Evolutionary conservation across 2,113 vertebrate species (phyloP), one percentile per base, ranked within the genome.

Genomic region (Motacilla alba): DNA sequence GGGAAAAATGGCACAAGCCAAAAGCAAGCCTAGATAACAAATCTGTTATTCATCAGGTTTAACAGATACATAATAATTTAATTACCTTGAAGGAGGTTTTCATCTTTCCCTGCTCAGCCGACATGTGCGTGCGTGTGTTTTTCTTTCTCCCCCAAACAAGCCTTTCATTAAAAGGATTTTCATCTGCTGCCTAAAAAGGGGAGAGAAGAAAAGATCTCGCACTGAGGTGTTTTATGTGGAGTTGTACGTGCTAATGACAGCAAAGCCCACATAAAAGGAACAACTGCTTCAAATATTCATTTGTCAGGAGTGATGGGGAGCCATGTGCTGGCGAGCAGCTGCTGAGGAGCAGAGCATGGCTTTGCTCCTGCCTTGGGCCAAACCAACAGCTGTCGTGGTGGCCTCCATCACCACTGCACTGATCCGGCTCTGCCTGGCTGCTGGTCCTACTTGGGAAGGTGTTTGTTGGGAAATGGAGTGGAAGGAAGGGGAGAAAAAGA

Each of bases 51-150:
- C 37, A 21, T 58, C 50, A 69, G 63, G 59, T 96, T 97, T 95
- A 95, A 95, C 95, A 96, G 93, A 75, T 87, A 90, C 72, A 90
- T 93, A 94, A 96, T 97, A 82, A 95, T 94, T 96, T 98, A 97
- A 98, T 98, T 96, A 96, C 94, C 93, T 95, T 91, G 96, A 97
- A 97, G 93, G 77, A 96, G 90, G 75, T 97, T 96, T 97, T 95
- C 95, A 95, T 96, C 94, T 97, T 69, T 67, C 87, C 87, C 53
- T 56, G 83, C 92, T 96, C 92, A 86, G 59, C 87, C 64, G 13
- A 95, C 88, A 39, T 87, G 88, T 15, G 50, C 59, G 44, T 55
- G 92, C 19, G 1, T 39, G 84, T 84, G 96, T 97, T 97, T 96
- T 93, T 21, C 87, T 90, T 63, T 93, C 87, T 95, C 55, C 91